A percentile compares a stretch with the other conserved stretches of the same genome.
Evolutionary conservation across 2,797 vertebrate genomes (phyloP).

Genomic region (Masticophis lateralis): DNA sequence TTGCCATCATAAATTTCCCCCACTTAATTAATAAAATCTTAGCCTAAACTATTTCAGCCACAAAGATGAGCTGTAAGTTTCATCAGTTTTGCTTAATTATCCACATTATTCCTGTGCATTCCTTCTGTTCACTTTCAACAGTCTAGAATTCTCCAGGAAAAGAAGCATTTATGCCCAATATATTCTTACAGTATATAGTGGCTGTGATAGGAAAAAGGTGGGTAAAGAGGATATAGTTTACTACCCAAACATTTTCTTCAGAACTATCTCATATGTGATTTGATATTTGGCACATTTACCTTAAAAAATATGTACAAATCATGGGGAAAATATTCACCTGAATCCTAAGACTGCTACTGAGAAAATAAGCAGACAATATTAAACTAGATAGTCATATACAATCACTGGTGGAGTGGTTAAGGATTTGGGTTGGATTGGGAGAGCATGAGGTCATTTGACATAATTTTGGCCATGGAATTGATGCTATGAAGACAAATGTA

Average conservation of each 20-base stretch:
- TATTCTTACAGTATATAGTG: neutral
- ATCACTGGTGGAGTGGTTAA: neutral
- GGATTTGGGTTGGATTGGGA: neutral
- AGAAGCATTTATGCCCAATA: neutral
- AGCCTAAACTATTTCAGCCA: neutral
- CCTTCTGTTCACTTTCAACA: neutral
- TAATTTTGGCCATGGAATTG: neutral
- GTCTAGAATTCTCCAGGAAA: neutral
- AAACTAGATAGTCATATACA: neutral
- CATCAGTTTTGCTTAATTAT: neutral
- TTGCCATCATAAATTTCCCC: neutral
- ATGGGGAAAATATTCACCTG: neutral
- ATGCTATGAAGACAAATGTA: neutral
- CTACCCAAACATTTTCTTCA: neutral
- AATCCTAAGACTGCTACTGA: neutral
- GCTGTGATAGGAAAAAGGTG: neutral
- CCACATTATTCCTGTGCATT: neutral
- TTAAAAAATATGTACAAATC: neutral
- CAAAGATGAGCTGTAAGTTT: neutral
- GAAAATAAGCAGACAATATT: neutral
- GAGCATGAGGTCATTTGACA: neutral
- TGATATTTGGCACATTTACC: neutral
- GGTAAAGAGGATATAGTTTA: neutral
- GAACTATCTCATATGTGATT: no score
- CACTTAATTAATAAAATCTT: neutral